Evolutionary conservation across 2,888 invertebrate genomes (phyloP), one percentile per base, ranked within the genome.

Genomic region (Polydrusus tereticollis): DNA sequence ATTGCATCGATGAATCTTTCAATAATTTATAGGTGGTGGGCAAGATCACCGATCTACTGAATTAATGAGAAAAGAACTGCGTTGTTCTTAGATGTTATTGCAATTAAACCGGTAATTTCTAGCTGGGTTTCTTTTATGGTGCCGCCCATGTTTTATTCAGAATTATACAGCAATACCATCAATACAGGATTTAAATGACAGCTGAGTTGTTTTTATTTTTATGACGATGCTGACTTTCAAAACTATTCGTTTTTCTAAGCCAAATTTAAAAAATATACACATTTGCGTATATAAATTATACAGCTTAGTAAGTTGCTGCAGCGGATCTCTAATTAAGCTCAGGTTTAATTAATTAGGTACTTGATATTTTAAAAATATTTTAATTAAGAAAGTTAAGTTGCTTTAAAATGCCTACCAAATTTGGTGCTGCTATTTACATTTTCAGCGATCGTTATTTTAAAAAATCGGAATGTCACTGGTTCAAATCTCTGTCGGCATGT

Each of bases 71-170:
- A 36, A 60, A 68, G 59, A 68, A 45, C 18, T 50, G 18, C 23
- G 52, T 68, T 68, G 38, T 64, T 64, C 69, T 69, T 69, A 57
- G 69, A 64, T 57, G 63, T 69, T 64, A 64, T 58, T 64, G 20
- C 63, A 64, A 64, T 69, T 63, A 75, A 75, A 77, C 74, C 69
- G 59, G 67, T 23, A 36, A 20, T 58, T 52, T 52, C 64, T 50
- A 50, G 20, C 57, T 45, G 20, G 7, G 4, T 16, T 18, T 67
- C 60, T 55, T 69, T 62, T 47, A 62, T 62, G 41, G 38, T 41
- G 59, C 69, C 69, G 69, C 57, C 33, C 38, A 69, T 69, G 57
- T 69, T 69, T 69, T 57, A 69, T 64, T 47, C 43, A 69, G 62
- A 45, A 23, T 26, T 43, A 60, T 43, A 45, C 18, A 60, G 43